Conservation (phyloP, 1,140 invertebrate species). For the Zaprionus africanus region DNA sequence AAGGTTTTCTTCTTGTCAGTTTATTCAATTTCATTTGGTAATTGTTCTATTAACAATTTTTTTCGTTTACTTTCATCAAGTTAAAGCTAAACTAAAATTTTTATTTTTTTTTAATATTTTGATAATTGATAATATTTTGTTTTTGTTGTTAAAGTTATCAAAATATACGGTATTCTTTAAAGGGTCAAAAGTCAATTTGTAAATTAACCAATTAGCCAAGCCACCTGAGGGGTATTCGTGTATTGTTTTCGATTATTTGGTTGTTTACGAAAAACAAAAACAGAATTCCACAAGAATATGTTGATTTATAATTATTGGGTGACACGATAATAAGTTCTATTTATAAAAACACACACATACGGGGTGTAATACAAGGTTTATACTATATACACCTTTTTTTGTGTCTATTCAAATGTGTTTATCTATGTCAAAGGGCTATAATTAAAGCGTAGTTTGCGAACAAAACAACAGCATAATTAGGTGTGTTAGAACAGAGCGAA, state of each 20-base stretch:
- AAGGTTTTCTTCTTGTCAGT: too few relatives aligned
- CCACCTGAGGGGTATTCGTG: not conserved
- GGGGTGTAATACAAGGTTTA: not conserved
- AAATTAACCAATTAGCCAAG: slow-evolving; percentile 1
- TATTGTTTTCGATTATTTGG: not conserved
- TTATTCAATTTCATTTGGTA: too few relatives aligned
- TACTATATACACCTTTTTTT: not conserved
- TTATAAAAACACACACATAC: slow-evolving; percentile 12
- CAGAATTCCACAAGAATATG: slow-evolving; percentile 9
- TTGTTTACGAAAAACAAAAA: slow-evolving; percentile 10
- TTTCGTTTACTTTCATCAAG: too few relatives aligned
- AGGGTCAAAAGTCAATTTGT: not conserved
- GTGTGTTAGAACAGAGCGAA: not conserved
- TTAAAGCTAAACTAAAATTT: not conserved
- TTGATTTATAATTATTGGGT: slow-evolving; percentile 55
- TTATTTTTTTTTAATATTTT: not conserved
- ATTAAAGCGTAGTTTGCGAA: not conserved
- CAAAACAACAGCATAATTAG: slow-evolving; percentile 5
- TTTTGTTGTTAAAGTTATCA: too few relatives aligned
- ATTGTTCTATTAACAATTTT: too few relatives aligned
- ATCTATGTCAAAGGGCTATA: slow-evolving; percentile 2
- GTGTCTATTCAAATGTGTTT: not conserved
- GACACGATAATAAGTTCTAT: slow-evolving; percentile 50
- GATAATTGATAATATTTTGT: too few relatives aligned
- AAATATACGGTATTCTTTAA: not conserved